Percentiles rank a stretch among this genome's conserved stretches.
phyloP scores from a whole-genome alignment of 2,888 invertebrate species.

The Heliconius erato region DNA sequence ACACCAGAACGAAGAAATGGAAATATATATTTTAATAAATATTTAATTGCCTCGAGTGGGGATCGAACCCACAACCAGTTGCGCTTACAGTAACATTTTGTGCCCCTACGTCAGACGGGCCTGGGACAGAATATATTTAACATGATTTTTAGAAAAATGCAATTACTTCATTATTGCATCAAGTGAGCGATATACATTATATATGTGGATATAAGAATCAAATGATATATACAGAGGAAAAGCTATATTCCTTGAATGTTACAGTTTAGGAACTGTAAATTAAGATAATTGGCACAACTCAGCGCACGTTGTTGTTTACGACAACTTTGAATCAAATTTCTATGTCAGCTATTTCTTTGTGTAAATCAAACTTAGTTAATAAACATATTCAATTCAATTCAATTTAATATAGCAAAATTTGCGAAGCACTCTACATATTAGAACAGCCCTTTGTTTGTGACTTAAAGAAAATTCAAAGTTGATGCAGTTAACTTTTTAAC shows the following conservation, averaged over 20 bases:
- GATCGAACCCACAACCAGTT: too few species aligned
- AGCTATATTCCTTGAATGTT: neutral
- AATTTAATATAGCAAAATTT: neutral
- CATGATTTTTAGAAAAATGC: too few species aligned
- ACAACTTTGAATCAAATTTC: neutral
- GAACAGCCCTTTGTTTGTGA: neutral
- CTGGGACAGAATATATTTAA: too few species aligned
- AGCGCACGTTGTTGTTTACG: neutral
- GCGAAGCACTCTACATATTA: neutral
- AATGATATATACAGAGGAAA: neutral
- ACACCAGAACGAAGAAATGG: too few species aligned
- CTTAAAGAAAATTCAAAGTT: neutral
- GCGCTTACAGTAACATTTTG: too few species aligned
- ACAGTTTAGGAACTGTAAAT: neutral
- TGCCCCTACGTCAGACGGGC: too few species aligned
- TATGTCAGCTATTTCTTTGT: too few species aligned
- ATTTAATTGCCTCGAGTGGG: too few species aligned
- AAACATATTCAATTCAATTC: neutral
- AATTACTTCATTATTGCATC: too few species aligned
- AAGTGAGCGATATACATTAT: too few species aligned
- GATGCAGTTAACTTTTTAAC: neutral
- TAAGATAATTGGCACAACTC: neutral
- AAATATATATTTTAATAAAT: too few species aligned
- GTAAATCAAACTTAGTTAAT: neutral
- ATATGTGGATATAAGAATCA: too few species aligned